phyloP scores from a whole-genome alignment of 2,113 vertebrate genomes.

The Nothobranchius kuhntae region DNA sequence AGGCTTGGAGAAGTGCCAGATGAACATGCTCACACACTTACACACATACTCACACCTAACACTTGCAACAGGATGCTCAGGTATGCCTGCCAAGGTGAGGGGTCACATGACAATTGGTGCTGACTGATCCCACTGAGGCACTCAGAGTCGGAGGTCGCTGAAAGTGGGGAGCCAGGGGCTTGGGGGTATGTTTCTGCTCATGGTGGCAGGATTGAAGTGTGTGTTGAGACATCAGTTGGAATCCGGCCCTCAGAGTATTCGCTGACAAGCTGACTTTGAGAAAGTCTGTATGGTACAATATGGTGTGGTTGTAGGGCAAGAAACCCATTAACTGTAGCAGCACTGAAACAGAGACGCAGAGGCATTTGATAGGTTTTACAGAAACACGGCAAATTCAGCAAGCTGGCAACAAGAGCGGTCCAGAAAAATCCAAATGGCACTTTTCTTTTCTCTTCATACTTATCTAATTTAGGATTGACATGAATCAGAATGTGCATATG shows the following conservation, averaged over 20 bases:
- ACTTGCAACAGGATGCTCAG: conserved; percentile 34
- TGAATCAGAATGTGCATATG: no score
- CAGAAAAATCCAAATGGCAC: background rate
- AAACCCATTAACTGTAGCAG: conserved; percentile 49
- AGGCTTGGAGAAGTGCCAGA: conserved; percentile 53
- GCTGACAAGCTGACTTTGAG: conserved; percentile 68
- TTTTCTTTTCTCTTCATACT: no score
- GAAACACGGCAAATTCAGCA: background rate
- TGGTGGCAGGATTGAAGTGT: conserved; percentile 23
- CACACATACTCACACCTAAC: background rate
- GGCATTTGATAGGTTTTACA: conserved; percentile 2
- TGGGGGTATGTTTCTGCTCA: conserved; percentile 1
- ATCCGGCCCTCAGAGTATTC: conserved; percentile 53
- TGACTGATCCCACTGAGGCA: conserved; percentile 54
- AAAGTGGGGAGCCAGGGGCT: conserved; percentile 5
- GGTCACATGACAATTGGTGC: conserved; percentile 65
- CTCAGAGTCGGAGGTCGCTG: conserved; percentile 40
- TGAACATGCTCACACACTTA: background rate
- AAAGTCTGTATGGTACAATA: conserved; percentile 50
- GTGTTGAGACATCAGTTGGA: conserved; percentile 34
- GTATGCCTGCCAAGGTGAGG: conserved; percentile 58
- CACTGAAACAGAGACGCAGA: conserved; percentile 16
- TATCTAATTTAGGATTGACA: background rate
- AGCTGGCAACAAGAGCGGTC: background rate
- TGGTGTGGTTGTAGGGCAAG: conserved; percentile 58